phyloP scores from a whole-genome alignment of 2,113 vertebrate genomes.

The Phalacrocorax brasilianus region DNA sequence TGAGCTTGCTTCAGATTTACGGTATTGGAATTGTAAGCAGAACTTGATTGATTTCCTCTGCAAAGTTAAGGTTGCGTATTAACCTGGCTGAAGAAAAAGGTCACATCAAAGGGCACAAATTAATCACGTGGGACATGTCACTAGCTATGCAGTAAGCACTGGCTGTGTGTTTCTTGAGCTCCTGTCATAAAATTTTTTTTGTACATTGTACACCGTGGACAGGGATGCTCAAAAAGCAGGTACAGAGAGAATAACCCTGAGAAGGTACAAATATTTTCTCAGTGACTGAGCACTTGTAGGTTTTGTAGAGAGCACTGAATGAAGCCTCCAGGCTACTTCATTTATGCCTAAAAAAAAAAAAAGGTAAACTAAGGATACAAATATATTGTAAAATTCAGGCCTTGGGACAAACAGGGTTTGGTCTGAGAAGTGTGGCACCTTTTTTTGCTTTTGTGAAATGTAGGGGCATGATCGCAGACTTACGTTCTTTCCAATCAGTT shows the following conservation, averaged over 20 bases:
- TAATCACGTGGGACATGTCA: background rate
- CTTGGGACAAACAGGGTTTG: background rate
- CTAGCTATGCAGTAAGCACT: background rate
- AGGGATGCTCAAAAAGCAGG: background rate
- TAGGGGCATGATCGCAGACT: background rate
- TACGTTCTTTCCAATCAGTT: accelerated
- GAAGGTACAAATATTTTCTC: background rate
- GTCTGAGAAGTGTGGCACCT: background rate
- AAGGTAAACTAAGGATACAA: background rate
- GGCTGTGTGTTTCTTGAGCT: background rate
- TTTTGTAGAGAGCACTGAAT: background rate
- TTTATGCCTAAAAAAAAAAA: background rate
- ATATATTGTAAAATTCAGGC: background rate
- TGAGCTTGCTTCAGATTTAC: background rate
- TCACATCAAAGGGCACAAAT: background rate
- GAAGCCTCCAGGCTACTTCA: background rate
- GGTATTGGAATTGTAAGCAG: background rate
- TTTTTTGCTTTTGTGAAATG: background rate
- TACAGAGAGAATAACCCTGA: background rate
- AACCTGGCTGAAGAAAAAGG: background rate
- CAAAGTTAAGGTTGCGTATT: background rate
- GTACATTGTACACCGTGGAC: background rate
- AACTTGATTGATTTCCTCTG: background rate
- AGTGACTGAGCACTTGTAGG: background rate
- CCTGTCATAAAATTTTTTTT: background rate